Evolutionary conservation across 1,140 invertebrate species (phyloP).

Genomic region (Linepithema humile): DNA sequence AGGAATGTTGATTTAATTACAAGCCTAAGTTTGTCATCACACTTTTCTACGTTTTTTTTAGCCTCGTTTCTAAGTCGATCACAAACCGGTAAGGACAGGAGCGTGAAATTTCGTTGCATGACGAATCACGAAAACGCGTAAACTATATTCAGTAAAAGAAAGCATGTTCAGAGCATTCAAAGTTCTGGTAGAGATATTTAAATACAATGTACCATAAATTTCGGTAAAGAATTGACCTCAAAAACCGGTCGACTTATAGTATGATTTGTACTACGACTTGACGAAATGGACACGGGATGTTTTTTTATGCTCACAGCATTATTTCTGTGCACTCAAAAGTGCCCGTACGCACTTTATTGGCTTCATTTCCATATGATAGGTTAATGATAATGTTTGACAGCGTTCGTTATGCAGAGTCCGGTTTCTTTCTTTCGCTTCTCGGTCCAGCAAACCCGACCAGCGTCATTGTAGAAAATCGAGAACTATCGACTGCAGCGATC

Average conservation of each 20-base stretch:
- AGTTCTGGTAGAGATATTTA: constrained; percentile 1
- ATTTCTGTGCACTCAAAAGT: neutral
- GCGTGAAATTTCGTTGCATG: neutral
- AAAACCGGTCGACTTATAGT: constrained; percentile 25
- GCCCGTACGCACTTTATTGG: constrained; percentile 44
- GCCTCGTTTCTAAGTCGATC: neutral
- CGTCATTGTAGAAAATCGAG: constrained; percentile 63
- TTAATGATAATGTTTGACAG: constrained; percentile 61
- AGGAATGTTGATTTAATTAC: neutral
- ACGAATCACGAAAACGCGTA: neutral
- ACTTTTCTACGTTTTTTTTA: neutral
- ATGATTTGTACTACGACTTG: neutral
- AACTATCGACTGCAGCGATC: constrained; percentile 59
- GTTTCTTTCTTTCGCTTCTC: constrained; percentile 66
- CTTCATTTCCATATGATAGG: constrained; percentile 58
- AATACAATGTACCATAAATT: constrained; percentile 15
- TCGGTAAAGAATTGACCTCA: neutral
- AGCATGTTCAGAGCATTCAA: neutral
- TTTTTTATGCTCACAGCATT: neutral
- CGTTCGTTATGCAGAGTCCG: constrained; percentile 48
- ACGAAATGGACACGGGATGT: neutral
- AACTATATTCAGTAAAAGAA: constrained; percentile 9
- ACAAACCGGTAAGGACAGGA: neutral
- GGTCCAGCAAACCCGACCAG: constrained; percentile 55
- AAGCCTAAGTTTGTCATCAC: neutral